Percentiles rank a stretch among this genome's conserved stretches.
Conservation (phyloP, 2,888 invertebrate genomes). For the Cataglyphis altisquamis region DNA sequence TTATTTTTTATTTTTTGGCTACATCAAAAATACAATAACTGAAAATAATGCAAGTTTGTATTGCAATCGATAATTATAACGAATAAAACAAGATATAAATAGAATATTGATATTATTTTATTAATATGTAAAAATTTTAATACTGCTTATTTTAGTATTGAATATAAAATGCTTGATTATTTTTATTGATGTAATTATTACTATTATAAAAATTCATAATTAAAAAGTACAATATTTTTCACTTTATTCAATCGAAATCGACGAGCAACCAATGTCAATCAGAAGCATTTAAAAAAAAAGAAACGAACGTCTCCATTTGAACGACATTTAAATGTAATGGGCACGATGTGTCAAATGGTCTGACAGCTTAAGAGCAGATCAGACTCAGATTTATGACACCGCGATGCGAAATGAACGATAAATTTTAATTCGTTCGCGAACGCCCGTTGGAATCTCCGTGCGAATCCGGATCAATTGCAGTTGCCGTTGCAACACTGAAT, state of each 20-base stretch:
- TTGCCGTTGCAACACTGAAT: conserved; percentile 39
- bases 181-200: background rate
- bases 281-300: conserved; percentile 45
- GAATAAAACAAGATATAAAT: background rate
- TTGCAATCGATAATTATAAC: background rate
- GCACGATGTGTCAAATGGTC: conserved; percentile 68
- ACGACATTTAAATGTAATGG: conserved; percentile 63
- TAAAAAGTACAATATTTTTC: background rate
- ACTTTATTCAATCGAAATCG: conserved; percentile 27
- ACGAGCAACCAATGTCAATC: conserved; percentile 55
- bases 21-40: background rate
- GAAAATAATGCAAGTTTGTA: background rate
- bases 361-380: conserved; percentile 74
- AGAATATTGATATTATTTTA: background rate
- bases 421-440: conserved; percentile 64
- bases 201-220: background rate
- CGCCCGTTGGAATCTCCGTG: conserved; percentile 33
- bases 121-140: background rate
- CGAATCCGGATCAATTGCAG: conserved; percentile 55
- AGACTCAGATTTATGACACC: conserved; percentile 71
- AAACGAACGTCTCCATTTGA: conserved; percentile 56
- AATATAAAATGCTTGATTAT: background rate
- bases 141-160: background rate
- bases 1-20: background rate
- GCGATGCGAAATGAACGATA: conserved; percentile 65